Evolutionary conservation across 2,113 vertebrate genomes (phyloP).

Genomic region (Ornithorhynchus anatinus): DNA sequence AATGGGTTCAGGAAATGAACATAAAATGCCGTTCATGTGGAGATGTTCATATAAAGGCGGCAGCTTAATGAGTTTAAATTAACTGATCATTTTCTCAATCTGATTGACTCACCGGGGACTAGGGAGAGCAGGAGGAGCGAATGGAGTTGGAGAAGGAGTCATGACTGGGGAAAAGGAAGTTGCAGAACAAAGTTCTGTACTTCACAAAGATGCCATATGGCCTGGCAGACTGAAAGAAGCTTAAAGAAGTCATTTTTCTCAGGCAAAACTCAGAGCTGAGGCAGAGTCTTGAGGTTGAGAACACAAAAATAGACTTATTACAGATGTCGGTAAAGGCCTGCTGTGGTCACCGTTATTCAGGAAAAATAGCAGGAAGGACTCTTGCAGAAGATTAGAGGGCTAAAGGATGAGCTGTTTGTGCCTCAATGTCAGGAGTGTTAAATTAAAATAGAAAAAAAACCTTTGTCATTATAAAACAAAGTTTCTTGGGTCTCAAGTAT

Average conservation of each 20-base stretch:
- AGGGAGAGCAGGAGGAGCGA: background rate
- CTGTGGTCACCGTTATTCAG: background rate
- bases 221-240: background rate
- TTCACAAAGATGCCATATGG: fast-evolving
- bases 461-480: background rate
- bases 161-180: background rate
- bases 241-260: background rate
- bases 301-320: fast-evolving
- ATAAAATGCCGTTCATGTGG: background rate
- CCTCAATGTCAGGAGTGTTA: background rate
- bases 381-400: background rate
- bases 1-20: conserved; percentile 10
- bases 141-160: background rate
- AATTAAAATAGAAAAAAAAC: background rate
- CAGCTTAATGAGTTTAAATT: background rate
- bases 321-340: background rate
- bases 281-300: fast-evolving
- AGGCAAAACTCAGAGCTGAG: background rate
- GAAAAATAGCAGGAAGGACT: background rate
- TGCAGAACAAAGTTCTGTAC: fast-evolving
- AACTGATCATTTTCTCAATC: background rate
- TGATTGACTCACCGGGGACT: background rate
- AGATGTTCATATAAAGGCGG: background rate
- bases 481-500: background rate
- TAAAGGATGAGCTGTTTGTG: background rate